These are phyloP conservation scores for Helicoverpa assulta DNA, from an alignment of 2,888 invertebrate genomes.

Conservation along the genomic window DNA sequence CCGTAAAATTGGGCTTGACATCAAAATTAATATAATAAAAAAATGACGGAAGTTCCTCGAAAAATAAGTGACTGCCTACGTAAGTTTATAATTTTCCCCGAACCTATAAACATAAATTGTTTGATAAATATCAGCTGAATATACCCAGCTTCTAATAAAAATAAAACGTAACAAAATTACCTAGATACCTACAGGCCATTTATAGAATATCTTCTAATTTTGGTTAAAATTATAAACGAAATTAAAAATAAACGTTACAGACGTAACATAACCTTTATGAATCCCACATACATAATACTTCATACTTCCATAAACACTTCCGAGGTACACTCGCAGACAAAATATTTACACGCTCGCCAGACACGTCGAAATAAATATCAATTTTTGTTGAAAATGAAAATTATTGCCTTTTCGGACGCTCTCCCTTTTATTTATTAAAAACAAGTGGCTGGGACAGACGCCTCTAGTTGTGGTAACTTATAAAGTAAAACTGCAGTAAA, in stretches of 20 bases:
- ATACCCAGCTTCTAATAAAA: background rate
- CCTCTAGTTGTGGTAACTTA: slow-evolving; percentile 37
- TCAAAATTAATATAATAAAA: slow-evolving; percentile 21
- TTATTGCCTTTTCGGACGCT: slow-evolving; percentile 1
- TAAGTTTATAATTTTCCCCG: background rate
- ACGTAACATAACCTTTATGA: background rate
- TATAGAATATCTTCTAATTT: too few relatives aligned
- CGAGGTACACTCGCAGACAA: background rate
- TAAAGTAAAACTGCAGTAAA: slow-evolving; percentile 27
- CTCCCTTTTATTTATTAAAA: slow-evolving; percentile 29
- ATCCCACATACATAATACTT: slow-evolving; percentile 10
- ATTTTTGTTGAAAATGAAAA: slow-evolving; percentile 30
- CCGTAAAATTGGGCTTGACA: slow-evolving; percentile 33
- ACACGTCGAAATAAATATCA: slow-evolving; percentile 18
- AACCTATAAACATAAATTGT: background rate
- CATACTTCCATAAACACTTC: background rate
- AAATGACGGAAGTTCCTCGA: background rate
- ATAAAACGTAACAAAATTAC: too few relatives aligned
- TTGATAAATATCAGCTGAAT: background rate
- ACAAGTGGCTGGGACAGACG: slow-evolving; percentile 9
- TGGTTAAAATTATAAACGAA: too few relatives aligned
- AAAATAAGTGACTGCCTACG: background rate
- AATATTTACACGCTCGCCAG: slow-evolving; percentile 6
- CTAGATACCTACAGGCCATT: too few relatives aligned
- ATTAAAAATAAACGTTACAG: background rate